phyloP scores from a whole-genome alignment of 2,113 vertebrate genomes.

The Rhagologus leucostigma region DNA sequence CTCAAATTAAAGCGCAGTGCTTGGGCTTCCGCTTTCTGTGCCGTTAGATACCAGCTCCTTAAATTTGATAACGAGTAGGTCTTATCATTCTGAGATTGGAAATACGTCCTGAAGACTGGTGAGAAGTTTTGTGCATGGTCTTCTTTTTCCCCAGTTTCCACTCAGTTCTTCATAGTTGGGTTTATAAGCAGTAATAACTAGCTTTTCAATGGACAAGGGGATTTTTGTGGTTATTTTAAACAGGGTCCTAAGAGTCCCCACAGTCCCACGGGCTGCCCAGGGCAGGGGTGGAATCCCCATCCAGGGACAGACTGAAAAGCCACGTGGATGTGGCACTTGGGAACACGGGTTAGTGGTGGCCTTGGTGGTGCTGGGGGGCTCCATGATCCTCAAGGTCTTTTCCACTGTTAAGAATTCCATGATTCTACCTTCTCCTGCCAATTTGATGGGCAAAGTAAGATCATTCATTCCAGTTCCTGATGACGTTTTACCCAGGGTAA shows the following conservation, averaged over 20 bases:
- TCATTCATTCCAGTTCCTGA: not conserved
- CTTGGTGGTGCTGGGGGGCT: not conserved
- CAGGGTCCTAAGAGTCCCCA: not conserved
- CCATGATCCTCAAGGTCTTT: not conserved
- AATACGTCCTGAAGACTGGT: not conserved
- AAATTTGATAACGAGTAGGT: not conserved
- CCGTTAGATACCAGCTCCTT: not conserved
- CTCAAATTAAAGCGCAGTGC: not conserved
- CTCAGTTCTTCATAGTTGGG: not conserved
- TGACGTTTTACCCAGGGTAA: not conserved
- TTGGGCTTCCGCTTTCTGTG: not conserved
- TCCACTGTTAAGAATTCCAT: not conserved
- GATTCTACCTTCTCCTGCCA: not conserved
- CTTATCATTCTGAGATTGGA: not conserved
- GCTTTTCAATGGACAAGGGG: accelerated
- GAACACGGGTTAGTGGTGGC: not conserved
- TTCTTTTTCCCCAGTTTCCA: not conserved
- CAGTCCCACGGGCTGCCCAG: not conserved
- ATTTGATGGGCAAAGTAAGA: not conserved
- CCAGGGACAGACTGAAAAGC: not conserved
- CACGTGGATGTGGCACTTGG: not conserved
- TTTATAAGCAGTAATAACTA: not conserved
- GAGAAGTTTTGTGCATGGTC: not conserved
- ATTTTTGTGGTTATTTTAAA: not conserved
- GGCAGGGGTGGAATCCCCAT: not conserved